phyloP scores from a whole-genome alignment of 2,113 vertebrate genomes.

The Cavia aperea region DNA sequence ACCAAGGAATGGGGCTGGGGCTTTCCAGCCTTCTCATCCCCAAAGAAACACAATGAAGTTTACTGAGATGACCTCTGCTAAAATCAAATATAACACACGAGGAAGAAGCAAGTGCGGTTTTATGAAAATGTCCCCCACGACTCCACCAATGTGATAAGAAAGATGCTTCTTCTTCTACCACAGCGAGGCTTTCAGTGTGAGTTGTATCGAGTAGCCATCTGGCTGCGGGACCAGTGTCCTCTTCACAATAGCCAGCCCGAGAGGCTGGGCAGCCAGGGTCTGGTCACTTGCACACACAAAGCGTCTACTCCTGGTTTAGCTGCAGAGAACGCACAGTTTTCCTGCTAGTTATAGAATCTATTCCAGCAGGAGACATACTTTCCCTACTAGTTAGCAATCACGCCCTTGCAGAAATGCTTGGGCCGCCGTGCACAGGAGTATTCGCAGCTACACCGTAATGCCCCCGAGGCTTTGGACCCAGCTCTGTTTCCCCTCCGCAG shows the following conservation, averaged over 20 bases:
- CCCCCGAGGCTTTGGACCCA: not conserved
- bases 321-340: not conserved
- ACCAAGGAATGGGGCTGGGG: accelerated
- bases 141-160: not conserved
- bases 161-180: not conserved
- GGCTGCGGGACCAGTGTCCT: not conserved
- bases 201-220: not conserved
- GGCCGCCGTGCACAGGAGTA: accelerated
- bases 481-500: accelerated
- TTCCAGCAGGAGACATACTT: not conserved
- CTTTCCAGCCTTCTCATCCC: not conserved
- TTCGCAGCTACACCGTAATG: accelerated
- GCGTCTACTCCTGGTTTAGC: not conserved
- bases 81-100: not conserved
- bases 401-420: not conserved
- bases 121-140: not conserved
- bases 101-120: not conserved
- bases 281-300: not conserved
- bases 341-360: not conserved
- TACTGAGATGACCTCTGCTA: not conserved
- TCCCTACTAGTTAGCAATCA: not conserved
- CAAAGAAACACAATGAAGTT: not conserved
- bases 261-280: not conserved
- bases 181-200: not conserved
- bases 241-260: accelerated